Evolutionary conservation across 2,888 invertebrate genomes (phyloP), one percentile per base, ranked within the genome.

Genomic region (Dugesia japonica): DNA sequence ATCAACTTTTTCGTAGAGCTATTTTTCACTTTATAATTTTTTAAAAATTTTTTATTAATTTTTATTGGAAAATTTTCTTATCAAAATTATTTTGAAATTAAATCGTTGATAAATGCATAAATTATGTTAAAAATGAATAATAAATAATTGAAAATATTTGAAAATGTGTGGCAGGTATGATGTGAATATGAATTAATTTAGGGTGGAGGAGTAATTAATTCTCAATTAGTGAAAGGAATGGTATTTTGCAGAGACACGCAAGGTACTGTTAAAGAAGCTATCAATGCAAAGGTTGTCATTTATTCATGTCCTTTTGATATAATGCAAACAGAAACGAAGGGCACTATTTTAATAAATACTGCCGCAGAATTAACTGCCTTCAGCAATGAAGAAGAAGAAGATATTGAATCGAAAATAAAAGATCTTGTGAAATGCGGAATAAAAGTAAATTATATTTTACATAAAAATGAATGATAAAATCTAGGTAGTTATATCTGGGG

Each of bases 281-380:
- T 87, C 28, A 89, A 91, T 80, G 91, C 92, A 1, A 94, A 95
- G 86, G 87, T 99, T 76, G 98, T 90, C 0, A 89, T 98, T 0
- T 99, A 89, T 85, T 91, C 94, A 0, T 98, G 98, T 83, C 92
- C 97, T 0, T 88, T 99, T 71, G 98, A 99, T 82, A 89, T 93
- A 71, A 90, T 91, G 79, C 94, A 95, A 84, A 98, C 98, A 0
- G 98, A 99, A 87, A 99, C 98, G 0, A 98, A 98, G 86, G 94
- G 71, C 56, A 79, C 71, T 15, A 28, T 74, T 38, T 86, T 97
- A 73, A 95, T 98, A 79, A 95, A 97, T 85, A 88, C 90, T 9
- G 98, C 98, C 26, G 91, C 94, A 77, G 98, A 99, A 84, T 87
- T 99, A 23, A 88, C 92, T 85, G 90, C 91, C 83, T 98, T 95